Conservation (phyloP, 2,113 vertebrate genomes). For the Zootoca vivipara region DNA sequence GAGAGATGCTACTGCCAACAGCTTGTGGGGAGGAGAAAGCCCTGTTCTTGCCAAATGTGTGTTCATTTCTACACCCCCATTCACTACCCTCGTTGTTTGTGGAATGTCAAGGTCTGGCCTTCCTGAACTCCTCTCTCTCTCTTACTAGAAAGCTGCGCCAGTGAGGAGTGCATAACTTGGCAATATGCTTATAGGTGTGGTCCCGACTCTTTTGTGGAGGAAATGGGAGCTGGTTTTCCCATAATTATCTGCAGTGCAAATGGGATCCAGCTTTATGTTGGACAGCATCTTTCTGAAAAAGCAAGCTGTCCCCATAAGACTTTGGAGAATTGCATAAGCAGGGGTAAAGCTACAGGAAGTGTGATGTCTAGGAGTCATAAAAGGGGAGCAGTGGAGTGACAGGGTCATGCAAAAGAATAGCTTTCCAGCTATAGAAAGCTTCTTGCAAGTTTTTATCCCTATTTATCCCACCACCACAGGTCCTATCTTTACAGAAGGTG, state of each 20-base stretch:
- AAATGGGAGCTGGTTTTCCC: background rate
- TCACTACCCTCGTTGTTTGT: background rate
- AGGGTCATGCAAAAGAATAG: background rate
- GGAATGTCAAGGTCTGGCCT: background rate
- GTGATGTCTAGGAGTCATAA: background rate
- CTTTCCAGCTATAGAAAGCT: background rate
- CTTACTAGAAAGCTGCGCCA: background rate
- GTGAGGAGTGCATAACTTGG: background rate
- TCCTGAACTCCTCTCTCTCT: background rate
- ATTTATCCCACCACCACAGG: too few relatives aligned
- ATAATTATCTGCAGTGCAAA: background rate
- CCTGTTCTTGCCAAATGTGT: constrained; percentile 4
- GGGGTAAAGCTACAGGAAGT: background rate
- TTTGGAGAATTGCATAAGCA: background rate
- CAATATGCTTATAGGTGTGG: background rate
- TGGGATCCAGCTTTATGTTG: background rate
- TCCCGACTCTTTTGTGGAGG: background rate
- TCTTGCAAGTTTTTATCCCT: background rate
- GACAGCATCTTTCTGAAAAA: background rate
- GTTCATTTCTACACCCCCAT: background rate
- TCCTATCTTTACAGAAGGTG: background rate
- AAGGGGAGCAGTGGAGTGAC: background rate
- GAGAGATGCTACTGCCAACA: background rate
- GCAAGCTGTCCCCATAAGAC: background rate
- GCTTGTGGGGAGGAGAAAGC: background rate